Percentiles rank a stretch among this genome's conserved stretches.
Evolutionary conservation across 1,140 invertebrate species (phyloP).

Genomic region (Pemphigus obesinymphae): DNA sequence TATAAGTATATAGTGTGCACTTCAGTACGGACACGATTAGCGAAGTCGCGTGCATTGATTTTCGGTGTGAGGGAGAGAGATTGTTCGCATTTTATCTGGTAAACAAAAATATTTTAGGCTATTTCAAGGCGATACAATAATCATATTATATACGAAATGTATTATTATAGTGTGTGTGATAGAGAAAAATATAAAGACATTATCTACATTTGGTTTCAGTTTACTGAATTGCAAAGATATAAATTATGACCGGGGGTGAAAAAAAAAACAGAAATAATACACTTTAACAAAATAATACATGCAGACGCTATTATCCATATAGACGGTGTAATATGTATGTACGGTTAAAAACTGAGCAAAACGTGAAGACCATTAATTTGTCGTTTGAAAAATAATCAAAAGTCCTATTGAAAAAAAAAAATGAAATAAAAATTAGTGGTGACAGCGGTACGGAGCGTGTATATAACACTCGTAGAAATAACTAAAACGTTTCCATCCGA

Average conservation of each 20-base stretch:
- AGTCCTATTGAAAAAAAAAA: neutral
- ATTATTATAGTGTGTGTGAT: too few species aligned
- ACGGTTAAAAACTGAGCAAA: neutral
- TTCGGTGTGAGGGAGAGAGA: too few species aligned
- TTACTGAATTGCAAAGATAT: neutral
- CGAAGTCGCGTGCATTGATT: too few species aligned
- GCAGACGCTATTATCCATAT: neutral
- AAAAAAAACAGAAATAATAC: neutral
- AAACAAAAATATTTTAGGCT: too few species aligned
- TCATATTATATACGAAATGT: too few species aligned
- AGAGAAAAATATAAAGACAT: neutral
- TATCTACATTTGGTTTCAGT: neutral
- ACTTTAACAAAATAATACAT: neutral
- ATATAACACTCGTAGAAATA: neutral
- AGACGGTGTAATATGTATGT: neutral
- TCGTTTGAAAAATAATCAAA: constrained; percentile 32
- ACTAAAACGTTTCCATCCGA: neutral
- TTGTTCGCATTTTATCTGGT: too few species aligned
- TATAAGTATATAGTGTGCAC: too few species aligned
- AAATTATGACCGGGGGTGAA: neutral
- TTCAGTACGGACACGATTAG: too few species aligned
- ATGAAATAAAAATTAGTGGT: neutral
- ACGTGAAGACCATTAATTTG: constrained; percentile 17
- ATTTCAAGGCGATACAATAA: too few species aligned
- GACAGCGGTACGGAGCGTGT: neutral